Evolutionary conservation across 2,888 invertebrate genomes (phyloP).

Genomic region (Drosophila algonquin): DNA sequence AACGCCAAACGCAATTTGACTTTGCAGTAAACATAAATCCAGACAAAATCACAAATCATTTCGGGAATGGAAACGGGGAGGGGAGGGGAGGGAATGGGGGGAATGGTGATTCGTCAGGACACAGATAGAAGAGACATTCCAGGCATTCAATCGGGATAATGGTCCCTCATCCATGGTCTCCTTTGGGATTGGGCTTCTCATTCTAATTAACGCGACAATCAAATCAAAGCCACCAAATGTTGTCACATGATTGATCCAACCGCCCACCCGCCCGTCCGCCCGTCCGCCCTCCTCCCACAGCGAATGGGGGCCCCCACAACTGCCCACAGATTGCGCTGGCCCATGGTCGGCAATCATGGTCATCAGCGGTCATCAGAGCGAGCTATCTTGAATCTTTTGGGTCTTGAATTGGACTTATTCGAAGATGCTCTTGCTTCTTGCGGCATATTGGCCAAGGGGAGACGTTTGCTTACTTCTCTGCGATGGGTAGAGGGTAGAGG

Average conservation of each 20-base stretch:
- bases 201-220: constrained; percentile 78
- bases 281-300: too few species aligned
- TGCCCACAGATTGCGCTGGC: constrained; percentile 47
- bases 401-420: constrained; percentile 11
- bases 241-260: constrained; percentile 56
- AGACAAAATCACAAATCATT: constrained; percentile 72
- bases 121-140: background rate
- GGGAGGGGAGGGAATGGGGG: too few species aligned
- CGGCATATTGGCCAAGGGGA: background rate
- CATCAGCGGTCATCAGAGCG: constrained; percentile 17
- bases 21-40: constrained; percentile 56
- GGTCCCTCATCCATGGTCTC: constrained; percentile 18
- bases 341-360: constrained; percentile 26
- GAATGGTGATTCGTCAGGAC: constrained; percentile 64
- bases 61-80: constrained; percentile 26
- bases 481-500: too few species aligned
- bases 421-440: background rate
- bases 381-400: constrained; percentile 10
- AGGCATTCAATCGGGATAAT: constrained; percentile 19
- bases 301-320: background rate
- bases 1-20: constrained; percentile 38
- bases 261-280: too few species aligned
- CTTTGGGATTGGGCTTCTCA: constrained; percentile 18
- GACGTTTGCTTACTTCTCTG: background rate
- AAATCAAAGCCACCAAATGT: constrained; percentile 64